Evolutionary conservation across 2,113 vertebrate genomes (phyloP).

Genomic region (Agapornis roseicollis): DNA sequence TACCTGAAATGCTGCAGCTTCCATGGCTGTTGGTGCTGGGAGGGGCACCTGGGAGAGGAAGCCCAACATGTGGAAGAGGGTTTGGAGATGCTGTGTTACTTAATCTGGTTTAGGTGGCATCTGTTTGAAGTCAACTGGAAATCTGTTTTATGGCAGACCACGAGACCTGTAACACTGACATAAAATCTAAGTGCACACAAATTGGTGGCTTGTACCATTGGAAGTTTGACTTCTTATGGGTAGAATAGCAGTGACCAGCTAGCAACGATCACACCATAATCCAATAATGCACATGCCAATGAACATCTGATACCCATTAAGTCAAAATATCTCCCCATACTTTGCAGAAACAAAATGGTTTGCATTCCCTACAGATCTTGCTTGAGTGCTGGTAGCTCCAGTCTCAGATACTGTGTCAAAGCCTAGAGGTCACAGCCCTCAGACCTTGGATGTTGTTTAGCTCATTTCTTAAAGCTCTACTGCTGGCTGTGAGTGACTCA

Average conservation of each 20-base stretch:
- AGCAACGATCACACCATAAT: neutral
- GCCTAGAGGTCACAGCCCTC: neutral
- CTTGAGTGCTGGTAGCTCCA: neutral
- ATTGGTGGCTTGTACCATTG: neutral
- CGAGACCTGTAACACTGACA: fast-evolving
- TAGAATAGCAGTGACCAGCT: neutral
- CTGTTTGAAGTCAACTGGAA: neutral
- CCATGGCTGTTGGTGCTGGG: neutral
- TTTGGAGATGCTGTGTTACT: neutral
- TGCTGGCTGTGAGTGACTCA: neutral
- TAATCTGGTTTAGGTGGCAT: neutral
- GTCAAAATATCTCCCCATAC: neutral
- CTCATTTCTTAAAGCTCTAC: neutral
- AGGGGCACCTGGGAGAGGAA: neutral
- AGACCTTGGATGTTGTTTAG: neutral
- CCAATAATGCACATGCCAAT: neutral
- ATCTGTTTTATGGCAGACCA: neutral
- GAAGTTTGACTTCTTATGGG: neutral
- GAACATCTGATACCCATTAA: neutral
- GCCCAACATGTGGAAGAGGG: neutral
- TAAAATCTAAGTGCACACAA: neutral
- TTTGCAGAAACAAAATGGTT: neutral
- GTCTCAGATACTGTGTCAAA: neutral
- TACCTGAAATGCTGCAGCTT: neutral
- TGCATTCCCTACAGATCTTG: neutral